These are phyloP conservation scores for Spodoptera picta DNA, from an alignment of 2,888 invertebrate genomes.

Conservation along the genomic window DNA sequence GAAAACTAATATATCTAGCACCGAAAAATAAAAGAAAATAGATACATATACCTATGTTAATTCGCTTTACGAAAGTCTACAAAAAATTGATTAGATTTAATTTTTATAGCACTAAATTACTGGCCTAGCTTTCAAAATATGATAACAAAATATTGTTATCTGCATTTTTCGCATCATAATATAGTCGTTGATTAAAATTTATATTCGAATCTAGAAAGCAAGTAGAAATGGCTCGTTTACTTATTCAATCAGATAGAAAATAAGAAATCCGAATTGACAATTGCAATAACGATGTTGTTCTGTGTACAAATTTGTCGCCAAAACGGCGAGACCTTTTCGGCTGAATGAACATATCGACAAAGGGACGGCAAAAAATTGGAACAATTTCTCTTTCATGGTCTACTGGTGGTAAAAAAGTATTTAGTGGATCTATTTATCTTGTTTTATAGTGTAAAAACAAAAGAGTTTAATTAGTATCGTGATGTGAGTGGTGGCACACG, in stretches of 20 bases:
- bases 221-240: background rate
- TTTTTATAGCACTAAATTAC: conserved; percentile 14
- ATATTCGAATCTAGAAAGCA: conserved; percentile 13
- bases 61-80: conserved; percentile 19
- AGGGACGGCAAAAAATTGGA: conserved; percentile 21
- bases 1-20: background rate
- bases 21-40: conserved; percentile 16
- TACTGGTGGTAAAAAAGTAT: background rate
- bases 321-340: conserved; percentile 11
- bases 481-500: conserved; percentile 21
- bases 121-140: conserved; percentile 20
- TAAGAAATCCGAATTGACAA: conserved; percentile 1
- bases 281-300: background rate
- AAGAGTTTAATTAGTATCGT: conserved; percentile 30
- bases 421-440: background rate
- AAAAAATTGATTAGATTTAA: conserved; percentile 20
- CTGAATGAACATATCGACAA: conserved; percentile 24
- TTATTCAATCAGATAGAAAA: background rate
- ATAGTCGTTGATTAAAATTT: conserved; percentile 7
- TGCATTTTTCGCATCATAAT: conserved; percentile 4
- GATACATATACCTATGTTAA: conserved; percentile 4
- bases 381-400: conserved; percentile 13
- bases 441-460: conserved; percentile 11
- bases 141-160: conserved; percentile 16
- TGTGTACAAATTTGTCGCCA: background rate